Percentiles rank a stretch among this genome's conserved stretches.
These are phyloP conservation scores for Ips typographus DNA, from an alignment of 1,140 invertebrate genomes.

Conservation along the genomic window DNA sequence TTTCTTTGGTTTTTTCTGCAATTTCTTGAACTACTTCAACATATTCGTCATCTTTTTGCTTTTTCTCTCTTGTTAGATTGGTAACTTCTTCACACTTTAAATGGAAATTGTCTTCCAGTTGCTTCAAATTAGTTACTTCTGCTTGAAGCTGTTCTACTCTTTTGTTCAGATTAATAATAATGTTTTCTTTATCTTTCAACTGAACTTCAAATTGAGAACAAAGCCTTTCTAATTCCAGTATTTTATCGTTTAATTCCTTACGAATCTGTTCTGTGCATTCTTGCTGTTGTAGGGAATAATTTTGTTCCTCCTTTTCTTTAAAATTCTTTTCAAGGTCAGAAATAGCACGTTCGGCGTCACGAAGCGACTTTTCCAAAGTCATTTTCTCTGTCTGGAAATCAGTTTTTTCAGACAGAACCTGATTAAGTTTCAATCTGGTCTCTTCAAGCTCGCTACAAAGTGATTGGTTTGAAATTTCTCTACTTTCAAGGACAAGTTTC, in stretches of 20 bases:
- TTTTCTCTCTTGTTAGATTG: no score
- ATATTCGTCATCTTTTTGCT: no score
- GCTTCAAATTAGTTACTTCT: no score
- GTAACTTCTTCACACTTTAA: no score
- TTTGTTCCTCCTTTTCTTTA: background rate
- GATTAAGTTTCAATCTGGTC: background rate
- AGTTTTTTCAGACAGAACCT: slow-evolving; percentile 6
- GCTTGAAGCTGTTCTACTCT: no score
- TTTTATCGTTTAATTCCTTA: slow-evolving; percentile 24
- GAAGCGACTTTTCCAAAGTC: background rate
- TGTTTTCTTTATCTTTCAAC: background rate
- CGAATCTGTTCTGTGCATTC: slow-evolving; percentile 16
- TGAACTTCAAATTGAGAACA: slow-evolving; percentile 5
- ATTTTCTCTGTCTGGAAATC: slow-evolving; percentile 1
- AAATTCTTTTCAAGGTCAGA: background rate
- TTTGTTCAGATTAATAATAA: no score
- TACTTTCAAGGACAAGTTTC: no score
- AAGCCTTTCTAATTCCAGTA: slow-evolving; percentile 13
- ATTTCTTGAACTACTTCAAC: no score
- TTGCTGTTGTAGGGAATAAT: background rate
- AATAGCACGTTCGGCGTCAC: background rate
- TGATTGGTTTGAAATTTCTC: no score
- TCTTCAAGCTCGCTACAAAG: background rate
- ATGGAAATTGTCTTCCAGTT: no score
- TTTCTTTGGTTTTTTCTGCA: no score